Evolutionary conservation across 2,888 invertebrate species (phyloP).

Genomic region (Agriopis marginaria): DNA sequence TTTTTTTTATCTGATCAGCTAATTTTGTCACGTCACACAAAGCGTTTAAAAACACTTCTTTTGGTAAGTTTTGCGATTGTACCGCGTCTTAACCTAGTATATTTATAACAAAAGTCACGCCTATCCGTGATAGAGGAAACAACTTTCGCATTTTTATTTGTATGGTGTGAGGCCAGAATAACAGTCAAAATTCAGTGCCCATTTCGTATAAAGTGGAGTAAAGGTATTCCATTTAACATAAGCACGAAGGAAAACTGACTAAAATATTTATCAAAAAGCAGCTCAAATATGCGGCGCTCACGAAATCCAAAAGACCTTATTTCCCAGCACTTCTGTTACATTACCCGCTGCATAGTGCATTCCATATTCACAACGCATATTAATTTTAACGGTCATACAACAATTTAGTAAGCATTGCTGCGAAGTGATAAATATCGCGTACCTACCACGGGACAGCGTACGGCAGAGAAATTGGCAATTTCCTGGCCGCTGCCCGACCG

Average conservation of each 20-base stretch:
- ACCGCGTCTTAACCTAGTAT: no score
- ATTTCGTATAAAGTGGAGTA: not conserved
- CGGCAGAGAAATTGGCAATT: conserved; percentile 77
- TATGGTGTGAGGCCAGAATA: no score
- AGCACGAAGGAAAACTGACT: conserved; percentile 1
- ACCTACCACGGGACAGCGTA: conserved; percentile 32
- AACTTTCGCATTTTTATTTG: not conserved
- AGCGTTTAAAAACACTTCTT: no score
- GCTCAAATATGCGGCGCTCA: conserved; percentile 25
- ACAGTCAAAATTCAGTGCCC: no score
- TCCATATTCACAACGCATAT: conserved; percentile 35
- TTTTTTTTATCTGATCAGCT: no score
- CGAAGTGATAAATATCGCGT: conserved; percentile 31
- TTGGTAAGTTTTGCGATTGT: no score
- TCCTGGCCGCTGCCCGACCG: conserved; percentile 61
- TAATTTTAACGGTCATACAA: conserved; percentile 33
- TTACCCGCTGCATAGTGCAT: conserved; percentile 19
- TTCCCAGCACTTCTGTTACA: conserved; percentile 23
- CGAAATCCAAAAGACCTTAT: conserved; percentile 28
- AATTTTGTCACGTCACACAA: no score
- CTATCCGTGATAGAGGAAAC: no score
- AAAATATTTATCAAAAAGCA: conserved; percentile 17
- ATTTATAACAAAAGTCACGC: no score
- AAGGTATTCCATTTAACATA: not conserved
- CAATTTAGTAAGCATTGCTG: conserved; percentile 18